Evolutionary conservation across 53 echinoderm and acorn worm species (phyloP).

Genomic region (Temnopleurus reevesii): DNA sequence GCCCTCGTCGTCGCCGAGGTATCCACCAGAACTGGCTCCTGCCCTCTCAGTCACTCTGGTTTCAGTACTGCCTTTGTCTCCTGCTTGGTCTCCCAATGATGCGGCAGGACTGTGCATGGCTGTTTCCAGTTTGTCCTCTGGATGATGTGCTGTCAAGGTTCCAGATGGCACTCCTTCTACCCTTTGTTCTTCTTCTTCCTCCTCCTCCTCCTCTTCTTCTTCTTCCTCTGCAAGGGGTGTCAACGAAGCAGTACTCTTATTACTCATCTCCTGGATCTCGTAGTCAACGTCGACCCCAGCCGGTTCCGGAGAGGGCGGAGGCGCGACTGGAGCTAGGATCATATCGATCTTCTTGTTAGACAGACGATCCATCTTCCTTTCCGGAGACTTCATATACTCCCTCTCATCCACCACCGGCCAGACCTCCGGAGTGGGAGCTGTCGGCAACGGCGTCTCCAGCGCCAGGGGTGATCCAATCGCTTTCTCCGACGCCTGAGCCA

Average conservation of each 20-base stretch:
- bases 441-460: conserved; percentile 66
- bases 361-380: conserved; percentile 44
- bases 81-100: not conserved
- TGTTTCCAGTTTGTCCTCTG: not conserved
- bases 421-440: conserved; percentile 74
- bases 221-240: conserved; percentile 82
- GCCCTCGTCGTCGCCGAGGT: conserved; percentile 1
- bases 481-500: conserved; percentile 62
- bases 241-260: conserved; percentile 67
- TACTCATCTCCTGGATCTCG: conserved; percentile 62
- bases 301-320: conserved; percentile 95
- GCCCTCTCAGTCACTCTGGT: not conserved
- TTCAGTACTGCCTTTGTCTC: not conserved
- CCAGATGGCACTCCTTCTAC: not conserved
- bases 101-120: not conserved
- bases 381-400: conserved; percentile 78
- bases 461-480: conserved; percentile 61
- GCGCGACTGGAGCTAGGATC: conserved; percentile 83
- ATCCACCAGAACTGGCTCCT: not conserved
- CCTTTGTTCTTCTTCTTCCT: not conserved
- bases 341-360: conserved; percentile 51
- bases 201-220: conserved; percentile 72
- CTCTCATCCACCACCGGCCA: conserved; percentile 95
- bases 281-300: conserved; percentile 62
- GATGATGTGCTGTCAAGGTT: not conserved